A percentile compares a stretch with the other conserved stretches of the same genome.
phyloP scores from a whole-genome alignment of 2,113 vertebrate species.

The Lichenostomus cassidix region DNA sequence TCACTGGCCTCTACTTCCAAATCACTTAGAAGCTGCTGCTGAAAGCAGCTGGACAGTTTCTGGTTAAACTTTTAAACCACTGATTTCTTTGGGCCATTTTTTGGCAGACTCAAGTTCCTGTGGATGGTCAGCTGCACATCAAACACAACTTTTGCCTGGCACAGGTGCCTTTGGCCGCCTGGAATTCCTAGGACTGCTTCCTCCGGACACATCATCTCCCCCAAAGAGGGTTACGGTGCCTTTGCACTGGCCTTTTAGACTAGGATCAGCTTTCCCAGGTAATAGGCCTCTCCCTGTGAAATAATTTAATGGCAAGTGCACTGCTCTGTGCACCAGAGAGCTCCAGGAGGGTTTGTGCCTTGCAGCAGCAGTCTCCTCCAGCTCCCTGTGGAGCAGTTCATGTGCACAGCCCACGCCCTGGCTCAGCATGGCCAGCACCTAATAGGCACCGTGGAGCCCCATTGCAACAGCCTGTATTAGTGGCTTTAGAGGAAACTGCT shows the following conservation, averaged over 20 bases:
- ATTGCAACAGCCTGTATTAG: slow-evolving; percentile 1
- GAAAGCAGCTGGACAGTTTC: not conserved
- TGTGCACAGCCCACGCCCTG: not conserved
- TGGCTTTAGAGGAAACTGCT: slow-evolving; percentile 38
- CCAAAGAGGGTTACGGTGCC: not conserved
- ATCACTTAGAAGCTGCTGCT: not conserved
- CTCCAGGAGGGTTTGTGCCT: slow-evolving; percentile 31
- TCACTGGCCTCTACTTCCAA: not conserved
- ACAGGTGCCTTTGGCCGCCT: not conserved
- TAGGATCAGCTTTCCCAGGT: not conserved
- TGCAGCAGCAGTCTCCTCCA: not conserved
- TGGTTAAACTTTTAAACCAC: not conserved
- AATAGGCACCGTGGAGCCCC: slow-evolving; percentile 6
- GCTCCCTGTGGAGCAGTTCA: not conserved
- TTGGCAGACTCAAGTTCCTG: not conserved
- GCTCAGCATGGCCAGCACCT: slow-evolving; percentile 14
- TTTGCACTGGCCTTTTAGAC: not conserved
- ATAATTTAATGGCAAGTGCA: not conserved
- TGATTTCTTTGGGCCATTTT: not conserved
- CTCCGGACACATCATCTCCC: not conserved
- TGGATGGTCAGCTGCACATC: not conserved
- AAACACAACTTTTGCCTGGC: fast-evolving
- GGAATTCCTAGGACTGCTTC: not conserved
- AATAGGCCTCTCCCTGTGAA: slow-evolving; percentile 6
- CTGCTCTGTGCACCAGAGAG: not conserved